Evolutionary conservation across 2,797 vertebrate species (phyloP).

Genomic region (Antrozous pallidus): DNA sequence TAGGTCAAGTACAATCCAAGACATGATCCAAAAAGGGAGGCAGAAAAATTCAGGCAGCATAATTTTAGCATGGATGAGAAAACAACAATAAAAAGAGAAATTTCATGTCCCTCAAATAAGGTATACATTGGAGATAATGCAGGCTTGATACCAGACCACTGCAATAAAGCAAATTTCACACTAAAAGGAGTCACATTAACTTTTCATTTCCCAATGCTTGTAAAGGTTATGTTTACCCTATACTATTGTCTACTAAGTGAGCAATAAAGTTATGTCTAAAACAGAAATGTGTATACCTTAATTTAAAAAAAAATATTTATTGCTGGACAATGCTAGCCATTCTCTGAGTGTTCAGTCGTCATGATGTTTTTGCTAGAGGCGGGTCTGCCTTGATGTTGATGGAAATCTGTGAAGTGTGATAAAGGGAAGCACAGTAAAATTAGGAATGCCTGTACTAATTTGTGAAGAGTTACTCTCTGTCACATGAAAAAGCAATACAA

Average conservation of each 20-base stretch:
- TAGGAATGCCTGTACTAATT: neutral
- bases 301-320: neutral
- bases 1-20: neutral
- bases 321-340: neutral
- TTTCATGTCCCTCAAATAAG: neutral
- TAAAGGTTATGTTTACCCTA: neutral
- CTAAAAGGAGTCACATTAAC: neutral
- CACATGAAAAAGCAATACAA: neutral
- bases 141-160: neutral
- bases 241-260: neutral
- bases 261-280: neutral
- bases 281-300: neutral
- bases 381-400: neutral
- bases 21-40: neutral
- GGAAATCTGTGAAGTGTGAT: neutral
- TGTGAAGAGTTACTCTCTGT: neutral
- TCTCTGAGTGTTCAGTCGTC: neutral
- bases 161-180: neutral
- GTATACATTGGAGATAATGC: neutral
- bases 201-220: neutral
- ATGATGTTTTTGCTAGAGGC: neutral
- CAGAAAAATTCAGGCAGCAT: neutral
- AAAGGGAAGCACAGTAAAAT: neutral
- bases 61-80: neutral
- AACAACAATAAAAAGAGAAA: neutral